Evolutionary conservation across 2,888 invertebrate species (phyloP).

Genomic region (Galerucella calmariensis): DNA sequence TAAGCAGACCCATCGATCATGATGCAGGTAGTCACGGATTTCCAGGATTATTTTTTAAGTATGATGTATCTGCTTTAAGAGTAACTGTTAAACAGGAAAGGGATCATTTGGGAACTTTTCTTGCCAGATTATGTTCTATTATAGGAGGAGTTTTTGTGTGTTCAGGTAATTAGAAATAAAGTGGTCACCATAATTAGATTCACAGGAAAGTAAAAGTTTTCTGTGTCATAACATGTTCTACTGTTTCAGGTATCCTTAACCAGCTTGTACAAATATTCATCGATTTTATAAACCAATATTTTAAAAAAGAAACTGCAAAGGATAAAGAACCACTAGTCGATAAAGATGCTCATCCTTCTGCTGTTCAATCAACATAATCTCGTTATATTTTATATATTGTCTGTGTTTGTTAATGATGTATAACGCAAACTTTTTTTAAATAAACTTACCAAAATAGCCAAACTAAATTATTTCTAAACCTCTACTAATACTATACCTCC

Average conservation of each 20-base stretch:
- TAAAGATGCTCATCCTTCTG: neutral
- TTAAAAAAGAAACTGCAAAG: conserved; percentile 22
- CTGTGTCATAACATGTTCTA: conserved; percentile 12
- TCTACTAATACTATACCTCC: too few species aligned
- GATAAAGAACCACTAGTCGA: conserved; percentile 17
- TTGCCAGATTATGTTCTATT: conserved; percentile 88
- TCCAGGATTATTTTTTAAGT: conserved; percentile 95
- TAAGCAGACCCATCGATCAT: conserved; percentile 81
- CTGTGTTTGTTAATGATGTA: conserved; percentile 4
- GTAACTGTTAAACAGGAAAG: conserved; percentile 84
- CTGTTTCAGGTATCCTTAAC: conserved; percentile 56
- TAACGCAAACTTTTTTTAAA: conserved; percentile 8
- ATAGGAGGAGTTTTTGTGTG: conserved; percentile 94
- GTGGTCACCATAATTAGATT: neutral
- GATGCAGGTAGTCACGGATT: conserved; percentile 88
- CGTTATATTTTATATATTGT: conserved; percentile 4
- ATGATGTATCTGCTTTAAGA: conserved; percentile 91
- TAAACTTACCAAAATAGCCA: conserved; percentile 17
- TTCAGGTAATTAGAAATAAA: conserved; percentile 67
- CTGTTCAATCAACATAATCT: conserved; percentile 27
- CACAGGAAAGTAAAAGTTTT: neutral
- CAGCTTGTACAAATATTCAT: conserved; percentile 53
- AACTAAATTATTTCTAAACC: too few species aligned
- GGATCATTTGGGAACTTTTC: conserved; percentile 82
- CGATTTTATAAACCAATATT: conserved; percentile 46